Percentiles rank a stretch among this genome's conserved stretches.
Evolutionary conservation across 2,888 invertebrate species (phyloP).

Genomic region (Pycnomerus fuliginosus): DNA sequence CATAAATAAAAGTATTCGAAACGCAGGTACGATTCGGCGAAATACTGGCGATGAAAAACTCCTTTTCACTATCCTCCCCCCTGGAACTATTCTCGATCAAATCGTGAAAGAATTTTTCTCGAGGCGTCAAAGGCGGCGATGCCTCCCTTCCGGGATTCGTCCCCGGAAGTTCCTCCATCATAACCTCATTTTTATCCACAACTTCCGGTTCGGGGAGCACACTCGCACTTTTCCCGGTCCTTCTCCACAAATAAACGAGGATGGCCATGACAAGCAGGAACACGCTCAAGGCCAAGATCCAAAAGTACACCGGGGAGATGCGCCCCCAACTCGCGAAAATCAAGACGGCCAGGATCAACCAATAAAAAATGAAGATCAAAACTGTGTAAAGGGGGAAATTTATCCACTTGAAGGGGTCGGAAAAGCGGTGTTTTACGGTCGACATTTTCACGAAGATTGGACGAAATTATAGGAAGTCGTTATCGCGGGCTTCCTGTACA

Average conservation of each 20-base stretch:
- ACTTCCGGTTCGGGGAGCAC: not conserved
- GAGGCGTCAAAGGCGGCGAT: conserved; percentile 41
- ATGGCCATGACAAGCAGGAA: conserved; percentile 38
- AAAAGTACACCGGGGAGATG: conserved; percentile 30
- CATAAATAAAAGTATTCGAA: conserved; percentile 28
- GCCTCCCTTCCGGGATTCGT: too few species aligned
- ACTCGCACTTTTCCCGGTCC: not conserved
- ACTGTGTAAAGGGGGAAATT: conserved; percentile 31
- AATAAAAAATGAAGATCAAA: conserved; percentile 44
- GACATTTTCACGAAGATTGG: too few species aligned
- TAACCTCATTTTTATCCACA: not conserved
- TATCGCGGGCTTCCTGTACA: too few species aligned
- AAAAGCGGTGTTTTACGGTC: too few species aligned
- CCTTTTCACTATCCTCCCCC: conserved; percentile 7
- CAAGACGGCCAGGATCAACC: conserved; percentile 47
- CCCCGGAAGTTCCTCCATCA: too few species aligned
- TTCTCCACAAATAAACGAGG: conserved; percentile 38
- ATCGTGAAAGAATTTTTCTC: conserved; percentile 52
- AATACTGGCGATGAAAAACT: conserved; percentile 15
- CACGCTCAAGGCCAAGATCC: conserved; percentile 31
- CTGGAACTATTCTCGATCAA: conserved; percentile 28
- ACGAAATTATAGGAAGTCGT: too few species aligned
- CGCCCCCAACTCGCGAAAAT: conserved; percentile 38
- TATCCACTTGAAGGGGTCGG: conserved; percentile 38
- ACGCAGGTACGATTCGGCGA: conserved; percentile 7